phyloP scores from a whole-genome alignment of 92 coral and sea anemone species.

The Siderastrea siderea region DNA sequence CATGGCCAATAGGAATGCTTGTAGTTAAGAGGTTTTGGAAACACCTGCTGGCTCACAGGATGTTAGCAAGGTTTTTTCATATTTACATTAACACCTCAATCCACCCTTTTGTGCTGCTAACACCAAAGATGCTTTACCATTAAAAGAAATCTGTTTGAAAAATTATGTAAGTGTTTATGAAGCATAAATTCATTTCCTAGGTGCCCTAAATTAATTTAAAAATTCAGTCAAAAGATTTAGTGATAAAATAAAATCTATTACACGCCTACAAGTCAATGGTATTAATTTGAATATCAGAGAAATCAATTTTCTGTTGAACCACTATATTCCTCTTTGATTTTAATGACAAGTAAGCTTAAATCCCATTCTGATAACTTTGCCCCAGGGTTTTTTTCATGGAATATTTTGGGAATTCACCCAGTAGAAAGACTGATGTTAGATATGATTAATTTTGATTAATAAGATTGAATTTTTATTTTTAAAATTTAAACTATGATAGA shows the following conservation, averaged over 20 bases:
- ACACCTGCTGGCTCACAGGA: conserved; percentile 36
- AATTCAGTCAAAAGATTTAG: neutral
- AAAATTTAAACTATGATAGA: neutral
- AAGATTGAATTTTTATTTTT: neutral
- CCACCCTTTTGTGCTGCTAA: neutral
- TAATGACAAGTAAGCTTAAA: neutral
- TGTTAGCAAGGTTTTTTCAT: neutral
- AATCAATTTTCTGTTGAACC: neutral
- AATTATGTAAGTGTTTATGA: neutral
- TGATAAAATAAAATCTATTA: neutral
- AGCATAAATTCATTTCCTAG: conserved; percentile 16
- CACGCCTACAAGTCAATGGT: neutral
- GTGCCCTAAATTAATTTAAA: neutral
- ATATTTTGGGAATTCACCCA: neutral
- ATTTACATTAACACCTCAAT: conserved; percentile 19
- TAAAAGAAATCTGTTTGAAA: conserved; percentile 2
- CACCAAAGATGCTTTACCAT: neutral
- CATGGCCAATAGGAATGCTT: conserved; percentile 10
- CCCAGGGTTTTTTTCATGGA: neutral
- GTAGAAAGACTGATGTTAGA: neutral
- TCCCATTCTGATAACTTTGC: neutral
- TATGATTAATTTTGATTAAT: neutral
- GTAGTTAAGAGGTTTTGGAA: neutral
- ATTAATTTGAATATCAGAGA: neutral
- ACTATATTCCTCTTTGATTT: neutral